Conservation (phyloP, 2,113 vertebrate species). For the Sarotherodon lohbergeri region DNA sequence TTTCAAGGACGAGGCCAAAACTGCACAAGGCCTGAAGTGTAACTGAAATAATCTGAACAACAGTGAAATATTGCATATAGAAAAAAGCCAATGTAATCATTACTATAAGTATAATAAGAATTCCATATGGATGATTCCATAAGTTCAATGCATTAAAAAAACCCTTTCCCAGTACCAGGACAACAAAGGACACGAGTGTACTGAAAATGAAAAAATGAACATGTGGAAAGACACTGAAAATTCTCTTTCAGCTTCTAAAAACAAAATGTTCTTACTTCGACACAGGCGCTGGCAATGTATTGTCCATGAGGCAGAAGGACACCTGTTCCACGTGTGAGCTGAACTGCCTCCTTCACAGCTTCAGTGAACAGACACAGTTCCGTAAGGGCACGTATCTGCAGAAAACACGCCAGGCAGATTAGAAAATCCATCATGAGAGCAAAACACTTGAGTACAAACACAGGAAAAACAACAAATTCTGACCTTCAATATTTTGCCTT, state of each 20-base stretch:
- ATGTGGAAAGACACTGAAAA: not conserved
- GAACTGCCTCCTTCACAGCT: slow-evolving; percentile 56
- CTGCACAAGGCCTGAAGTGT: not conserved
- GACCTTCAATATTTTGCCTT: slow-evolving; percentile 89
- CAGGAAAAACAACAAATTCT: not conserved
- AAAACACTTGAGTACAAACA: not conserved
- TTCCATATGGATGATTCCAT: not conserved
- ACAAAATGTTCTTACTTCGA: slow-evolving; percentile 28
- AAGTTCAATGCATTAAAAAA: not conserved
- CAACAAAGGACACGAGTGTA: not conserved
- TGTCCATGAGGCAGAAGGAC: slow-evolving; percentile 33
- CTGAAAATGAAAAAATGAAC: not conserved
- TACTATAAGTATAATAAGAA: not conserved
- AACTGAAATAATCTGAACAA: not conserved
- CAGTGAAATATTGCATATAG: not conserved
- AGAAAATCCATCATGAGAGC: not conserved
- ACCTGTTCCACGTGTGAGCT: slow-evolving; percentile 43
- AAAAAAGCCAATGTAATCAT: not conserved
- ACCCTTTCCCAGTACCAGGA: not conserved
- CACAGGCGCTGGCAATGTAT: not conserved
- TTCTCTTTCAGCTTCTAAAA: not conserved
- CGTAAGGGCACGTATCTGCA: slow-evolving; percentile 56
- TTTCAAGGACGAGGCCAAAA: not conserved
- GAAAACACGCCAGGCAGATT: not conserved
- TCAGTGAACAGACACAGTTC: slow-evolving; percentile 64